phyloP scores from a whole-genome alignment of 1,140 invertebrate species.

The Venturia canescens region DNA sequence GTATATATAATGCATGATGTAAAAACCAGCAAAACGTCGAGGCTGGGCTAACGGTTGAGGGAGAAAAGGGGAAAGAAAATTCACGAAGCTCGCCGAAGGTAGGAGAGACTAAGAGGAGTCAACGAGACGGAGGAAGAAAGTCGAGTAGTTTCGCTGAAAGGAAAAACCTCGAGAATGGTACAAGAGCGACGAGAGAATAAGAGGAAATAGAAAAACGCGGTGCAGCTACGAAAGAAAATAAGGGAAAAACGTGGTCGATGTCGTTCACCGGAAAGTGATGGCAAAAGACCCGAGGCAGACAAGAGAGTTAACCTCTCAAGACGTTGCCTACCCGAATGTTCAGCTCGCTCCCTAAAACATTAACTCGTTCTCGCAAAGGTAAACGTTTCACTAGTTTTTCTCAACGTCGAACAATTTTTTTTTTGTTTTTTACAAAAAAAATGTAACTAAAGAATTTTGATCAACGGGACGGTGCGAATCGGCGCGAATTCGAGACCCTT shows the following conservation, averaged over 20 bases:
- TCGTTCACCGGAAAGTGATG: constrained; percentile 14
- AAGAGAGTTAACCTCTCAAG: constrained; percentile 16
- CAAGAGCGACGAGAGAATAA: constrained; percentile 12
- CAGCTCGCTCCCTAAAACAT: background rate
- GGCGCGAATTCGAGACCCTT: too few relatives aligned
- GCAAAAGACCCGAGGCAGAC: constrained; percentile 3
- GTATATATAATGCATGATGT: background rate
- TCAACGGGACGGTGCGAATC: too few relatives aligned
- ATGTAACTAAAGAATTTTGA: too few relatives aligned
- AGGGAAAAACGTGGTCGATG: background rate
- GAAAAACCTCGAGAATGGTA: background rate
- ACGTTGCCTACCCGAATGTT: background rate
- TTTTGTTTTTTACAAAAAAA: too few relatives aligned
- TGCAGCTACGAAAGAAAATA: background rate
- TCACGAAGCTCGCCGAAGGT: background rate
- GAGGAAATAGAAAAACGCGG: background rate
- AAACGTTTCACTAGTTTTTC: background rate
- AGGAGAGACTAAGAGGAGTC: background rate
- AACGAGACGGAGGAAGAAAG: background rate
- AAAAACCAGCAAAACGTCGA: constrained; percentile 1
- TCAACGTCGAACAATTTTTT: too few relatives aligned
- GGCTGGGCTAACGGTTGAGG: constrained; percentile 1
- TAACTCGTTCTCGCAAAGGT: background rate
- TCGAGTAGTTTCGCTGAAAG: background rate
- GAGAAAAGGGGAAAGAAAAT: constrained; percentile 10